Conservation (phyloP, 2,113 vertebrate species). For the Cichladusa arquata region DNA sequence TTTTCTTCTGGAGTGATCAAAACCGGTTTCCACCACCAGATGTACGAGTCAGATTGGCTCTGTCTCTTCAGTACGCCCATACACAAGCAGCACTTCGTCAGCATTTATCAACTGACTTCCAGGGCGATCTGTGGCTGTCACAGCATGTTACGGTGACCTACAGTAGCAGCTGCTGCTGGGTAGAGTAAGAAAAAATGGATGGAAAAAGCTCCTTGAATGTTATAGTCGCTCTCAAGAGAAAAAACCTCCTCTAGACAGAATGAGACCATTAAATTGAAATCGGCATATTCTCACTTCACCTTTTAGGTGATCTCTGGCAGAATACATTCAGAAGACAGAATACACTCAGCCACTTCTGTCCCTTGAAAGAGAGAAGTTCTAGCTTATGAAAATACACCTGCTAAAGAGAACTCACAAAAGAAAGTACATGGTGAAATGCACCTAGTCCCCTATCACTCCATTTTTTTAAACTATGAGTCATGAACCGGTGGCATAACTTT, state of each 20-base stretch:
- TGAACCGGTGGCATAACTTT: background rate
- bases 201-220: background rate
- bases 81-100: background rate
- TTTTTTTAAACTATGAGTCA: background rate
- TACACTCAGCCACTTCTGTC: background rate
- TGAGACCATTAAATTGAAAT: background rate
- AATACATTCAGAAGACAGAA: background rate
- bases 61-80: background rate
- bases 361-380: background rate
- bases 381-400: background rate
- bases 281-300: background rate
- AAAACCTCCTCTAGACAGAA: background rate
- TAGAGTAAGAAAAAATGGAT: background rate
- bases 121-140: background rate
- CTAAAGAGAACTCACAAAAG: background rate
- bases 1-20: background rate
- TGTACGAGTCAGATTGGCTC: background rate
- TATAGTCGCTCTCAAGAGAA: background rate
- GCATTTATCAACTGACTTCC: background rate
- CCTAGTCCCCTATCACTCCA: background rate
- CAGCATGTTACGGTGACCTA: background rate
- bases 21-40: background rate
- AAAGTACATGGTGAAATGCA: background rate
- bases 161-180: background rate
- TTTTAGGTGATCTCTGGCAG: background rate